Conservation (phyloP, 2,888 invertebrate species). For the Chesias legatella region DNA sequence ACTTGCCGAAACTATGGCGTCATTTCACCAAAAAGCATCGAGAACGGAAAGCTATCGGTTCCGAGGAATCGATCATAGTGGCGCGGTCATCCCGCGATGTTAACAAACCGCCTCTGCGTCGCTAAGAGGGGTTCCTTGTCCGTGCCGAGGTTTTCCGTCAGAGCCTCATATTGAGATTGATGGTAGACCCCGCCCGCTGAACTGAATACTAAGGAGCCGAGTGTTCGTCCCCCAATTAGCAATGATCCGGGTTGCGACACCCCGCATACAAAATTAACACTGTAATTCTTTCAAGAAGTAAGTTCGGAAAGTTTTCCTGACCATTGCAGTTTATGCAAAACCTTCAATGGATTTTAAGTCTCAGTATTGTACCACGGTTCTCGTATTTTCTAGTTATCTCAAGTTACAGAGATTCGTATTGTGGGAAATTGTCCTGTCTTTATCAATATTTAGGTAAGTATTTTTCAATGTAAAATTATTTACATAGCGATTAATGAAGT, state of each 20-base stretch:
- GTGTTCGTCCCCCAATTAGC: conserved; percentile 73
- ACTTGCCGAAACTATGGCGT: too few species aligned
- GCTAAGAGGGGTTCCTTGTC: conserved; percentile 76
- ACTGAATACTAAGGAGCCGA: conserved; percentile 72
- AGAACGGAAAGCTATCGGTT: conserved; percentile 25
- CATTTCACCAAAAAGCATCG: conserved; percentile 16
- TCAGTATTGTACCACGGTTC: too few species aligned
- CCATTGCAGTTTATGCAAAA: background rate
- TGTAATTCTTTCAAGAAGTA: conserved; percentile 65
- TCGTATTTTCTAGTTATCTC: too few species aligned
- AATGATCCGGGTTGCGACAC: conserved; percentile 61
- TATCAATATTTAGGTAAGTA: too few species aligned
- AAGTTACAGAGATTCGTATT: too few species aligned
- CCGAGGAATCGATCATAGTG: conserved; percentile 59
- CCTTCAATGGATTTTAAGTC: too few species aligned
- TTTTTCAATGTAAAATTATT: too few species aligned
- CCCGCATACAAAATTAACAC: conserved; percentile 70
- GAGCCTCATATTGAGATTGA: conserved; percentile 76
- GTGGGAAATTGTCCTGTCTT: too few species aligned
- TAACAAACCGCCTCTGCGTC: conserved; percentile 41
- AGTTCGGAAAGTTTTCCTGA: conserved; percentile 34
- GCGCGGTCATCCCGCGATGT: conserved; percentile 34
- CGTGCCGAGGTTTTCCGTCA: conserved; percentile 67
- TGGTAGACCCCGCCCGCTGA: conserved; percentile 59
- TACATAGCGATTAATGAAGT: too few species aligned